Evolutionary conservation across 2,797 vertebrate species (phyloP).

Genomic region (Galagoides demidoff): DNA sequence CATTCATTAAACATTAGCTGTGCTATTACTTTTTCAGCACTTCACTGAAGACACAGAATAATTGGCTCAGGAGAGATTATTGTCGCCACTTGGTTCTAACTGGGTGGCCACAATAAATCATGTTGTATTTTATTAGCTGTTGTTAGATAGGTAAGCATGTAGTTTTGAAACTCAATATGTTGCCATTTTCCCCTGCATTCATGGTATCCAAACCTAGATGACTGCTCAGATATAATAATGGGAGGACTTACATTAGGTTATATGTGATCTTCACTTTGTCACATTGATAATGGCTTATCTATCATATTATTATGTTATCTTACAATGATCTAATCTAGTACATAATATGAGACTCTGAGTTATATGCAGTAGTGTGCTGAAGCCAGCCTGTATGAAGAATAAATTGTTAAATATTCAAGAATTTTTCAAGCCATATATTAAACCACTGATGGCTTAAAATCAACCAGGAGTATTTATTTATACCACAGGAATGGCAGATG

Average conservation of each 20-base stretch:
- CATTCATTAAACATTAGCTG: background rate
- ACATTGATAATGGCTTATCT: background rate
- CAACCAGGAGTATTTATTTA: background rate
- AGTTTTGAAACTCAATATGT: background rate
- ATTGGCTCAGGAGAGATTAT: background rate
- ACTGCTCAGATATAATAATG: background rate
- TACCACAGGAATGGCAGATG: background rate
- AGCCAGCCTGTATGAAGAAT: background rate
- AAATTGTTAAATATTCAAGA: background rate
- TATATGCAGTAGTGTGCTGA: background rate
- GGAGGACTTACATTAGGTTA: background rate
- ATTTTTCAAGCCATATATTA: background rate
- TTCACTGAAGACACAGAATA: constrained; percentile 33
- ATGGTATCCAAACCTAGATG: background rate
- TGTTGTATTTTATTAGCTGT: background rate
- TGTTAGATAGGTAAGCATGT: background rate
- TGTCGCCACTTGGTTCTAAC: background rate
- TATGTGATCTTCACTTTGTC: background rate
- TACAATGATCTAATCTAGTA: background rate
- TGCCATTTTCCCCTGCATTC: background rate
- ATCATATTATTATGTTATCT: background rate
- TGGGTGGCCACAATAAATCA: background rate
- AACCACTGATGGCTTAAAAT: background rate
- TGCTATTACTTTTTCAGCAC: background rate
- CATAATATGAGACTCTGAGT: background rate